Conservation (phyloP, 2,888 invertebrate genomes). For the Koerneria pararmatus region DNA sequence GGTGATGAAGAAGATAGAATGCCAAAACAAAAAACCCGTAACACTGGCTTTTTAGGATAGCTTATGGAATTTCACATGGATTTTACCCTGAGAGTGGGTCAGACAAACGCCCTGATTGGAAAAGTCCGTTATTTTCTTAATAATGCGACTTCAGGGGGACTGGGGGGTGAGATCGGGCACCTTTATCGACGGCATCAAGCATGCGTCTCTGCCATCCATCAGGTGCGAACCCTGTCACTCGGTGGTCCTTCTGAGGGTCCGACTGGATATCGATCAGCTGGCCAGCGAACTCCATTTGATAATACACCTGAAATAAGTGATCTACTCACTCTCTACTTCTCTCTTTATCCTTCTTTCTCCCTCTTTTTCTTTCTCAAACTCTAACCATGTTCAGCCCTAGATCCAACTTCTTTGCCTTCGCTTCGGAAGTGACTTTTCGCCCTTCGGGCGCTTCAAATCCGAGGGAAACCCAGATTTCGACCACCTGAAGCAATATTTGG, state of each 20-base stretch:
- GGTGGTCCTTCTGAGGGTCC: slow-evolving; percentile 55
- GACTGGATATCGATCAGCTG: slow-evolving; percentile 54
- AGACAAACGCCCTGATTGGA: no score
- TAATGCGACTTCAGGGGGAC: no score
- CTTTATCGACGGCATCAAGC: slow-evolving; percentile 60
- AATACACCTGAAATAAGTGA: slow-evolving; percentile 25
- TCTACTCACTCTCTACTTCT: background rate
- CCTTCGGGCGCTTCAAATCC: slow-evolving; percentile 48
- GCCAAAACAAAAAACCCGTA: no score
- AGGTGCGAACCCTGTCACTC: slow-evolving; percentile 59
- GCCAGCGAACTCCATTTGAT: slow-evolving; percentile 52
- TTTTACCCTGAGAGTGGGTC: no score
- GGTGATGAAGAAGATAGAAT: no score
- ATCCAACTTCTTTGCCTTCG: slow-evolving; percentile 42
- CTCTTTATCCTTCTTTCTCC: background rate
- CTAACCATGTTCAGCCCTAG: slow-evolving; percentile 52
- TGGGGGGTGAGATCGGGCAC: slow-evolving; percentile 29
- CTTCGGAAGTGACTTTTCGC: slow-evolving; percentile 40
- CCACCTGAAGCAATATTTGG: slow-evolving; percentile 30
- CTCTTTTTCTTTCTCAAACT: background rate
- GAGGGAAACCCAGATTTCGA: slow-evolving; percentile 49
- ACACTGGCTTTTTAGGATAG: no score
- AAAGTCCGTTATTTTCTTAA: no score
- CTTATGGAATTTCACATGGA: no score
- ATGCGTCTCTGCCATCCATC: slow-evolving; percentile 61